Evolutionary conservation across 2,888 invertebrate species (phyloP), one percentile per base, ranked within the genome.

Genomic region (Caradrina clavipalpis): DNA sequence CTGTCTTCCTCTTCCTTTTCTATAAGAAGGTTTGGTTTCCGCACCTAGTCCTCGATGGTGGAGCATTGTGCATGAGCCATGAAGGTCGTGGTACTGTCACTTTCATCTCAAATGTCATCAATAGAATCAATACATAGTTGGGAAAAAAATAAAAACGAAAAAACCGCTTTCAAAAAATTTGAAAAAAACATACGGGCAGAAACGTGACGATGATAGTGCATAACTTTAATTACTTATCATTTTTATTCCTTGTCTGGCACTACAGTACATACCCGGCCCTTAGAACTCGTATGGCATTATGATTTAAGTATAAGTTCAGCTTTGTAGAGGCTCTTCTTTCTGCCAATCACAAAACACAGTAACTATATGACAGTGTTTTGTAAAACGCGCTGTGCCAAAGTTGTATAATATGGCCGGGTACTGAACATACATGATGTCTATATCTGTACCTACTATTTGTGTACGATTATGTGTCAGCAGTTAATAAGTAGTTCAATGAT

Each of bases 371-470:
- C 57, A 11, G 3, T 19, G 15, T 39, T 56, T n/a, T 19, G 1
- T 17, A 47, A 47, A 19, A 19, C n/a, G 4, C 13, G 7, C 19
- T 45, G 42, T 63, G 17, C 1, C 17, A 4, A 45, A 45, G 17
- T 42, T 42, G 13, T 10, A 42, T 13, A 57, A 42, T 13, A 57
- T 42, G 26, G 15, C 42, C 15, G n/a, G 31, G 8, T 61, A 62
- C 21, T n/a, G 13, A 21, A 69, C 13, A 53, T 22, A 45, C 15
- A 54, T 47, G 72, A 54, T 47, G 72, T 47, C n/a, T 22, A 11
- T 70, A n/a, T n/a, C n/a, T n/a, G n/a, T n/a, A n/a, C n/a, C n/a
- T n/a, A 26, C 17, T 58, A 35, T 45, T 21, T 51, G 31, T 42
- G 35, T 42, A 72, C 8, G 19, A 39, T 35, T 35, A 4, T 45